Base-by-base conservation (phyloP, 2,888 invertebrate genomes). In the Teinopalpus imperialis region DNA sequence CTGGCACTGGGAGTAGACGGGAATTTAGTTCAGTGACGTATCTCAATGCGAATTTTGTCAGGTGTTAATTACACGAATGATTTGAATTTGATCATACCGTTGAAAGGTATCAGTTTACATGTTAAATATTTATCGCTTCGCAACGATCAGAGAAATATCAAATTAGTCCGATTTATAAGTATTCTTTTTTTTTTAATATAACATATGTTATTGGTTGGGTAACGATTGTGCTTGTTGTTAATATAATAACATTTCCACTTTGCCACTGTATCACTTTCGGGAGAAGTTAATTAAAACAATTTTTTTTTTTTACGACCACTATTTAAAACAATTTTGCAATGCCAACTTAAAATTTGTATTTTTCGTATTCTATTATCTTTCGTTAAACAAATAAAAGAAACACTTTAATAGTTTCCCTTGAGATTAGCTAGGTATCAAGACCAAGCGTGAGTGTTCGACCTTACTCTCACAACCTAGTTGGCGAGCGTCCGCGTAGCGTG, bases 391-490 rank as follows among this genome's bases (percentile, higher is more conserved):
- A n/a, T n/a, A n/a, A n/a, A n/a, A 9, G 14, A 3, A 8, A 10
- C 12, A 35, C 31, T 31, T 52, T 56, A 61, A 60, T 65, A 61
- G 52, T 24, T 56, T 54, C 44, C 40, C 34, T 46, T 40, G 40
- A 40, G 39, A 46, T 26, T 39, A 21, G 29, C 51, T 45, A 40
- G 45, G 57, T 54, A 64, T 66, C 65, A 65, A 71, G 72, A 65
- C 69, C 66, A 68, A 69, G 64, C 58, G 52, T 56, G 52, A 53
- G 8, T 30, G 10, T 39, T 9, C 56, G 70, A 55, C 68, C 67
- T 69, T 63, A 57, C 68, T 72, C 64, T 69, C 71, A 74, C 78
- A 78, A 81, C 79, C 79, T 74, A 80, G 60, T 81, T 81, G 81
- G 80, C 81, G 57, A 52, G 55, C 34, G 32, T 47, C 52, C 59